These are phyloP conservation scores for Halichoeres trimaculatus DNA, from an alignment of 2,113 vertebrate genomes.

Conservation along the genomic window DNA sequence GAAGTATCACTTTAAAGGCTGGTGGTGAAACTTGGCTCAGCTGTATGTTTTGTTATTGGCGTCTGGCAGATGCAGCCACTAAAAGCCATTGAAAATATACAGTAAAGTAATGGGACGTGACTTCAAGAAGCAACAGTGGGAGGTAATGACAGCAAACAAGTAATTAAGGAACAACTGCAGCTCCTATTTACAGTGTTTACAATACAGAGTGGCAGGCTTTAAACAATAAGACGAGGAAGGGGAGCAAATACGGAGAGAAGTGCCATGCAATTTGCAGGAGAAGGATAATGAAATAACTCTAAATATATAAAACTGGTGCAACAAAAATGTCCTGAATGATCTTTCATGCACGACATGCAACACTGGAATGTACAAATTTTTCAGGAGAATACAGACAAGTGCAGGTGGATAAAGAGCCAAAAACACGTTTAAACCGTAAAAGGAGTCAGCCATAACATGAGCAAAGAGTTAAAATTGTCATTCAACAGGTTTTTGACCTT, in stretches of 20 bases:
- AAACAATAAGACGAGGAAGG: neutral
- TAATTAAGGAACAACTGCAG: neutral
- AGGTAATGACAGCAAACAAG: neutral
- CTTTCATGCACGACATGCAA: neutral
- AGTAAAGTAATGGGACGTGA: conserved; percentile 4
- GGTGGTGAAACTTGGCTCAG: conserved; percentile 2
- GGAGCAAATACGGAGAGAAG: neutral
- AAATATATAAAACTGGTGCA: too few species aligned
- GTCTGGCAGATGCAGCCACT: neutral
- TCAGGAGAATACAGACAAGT: too few species aligned
- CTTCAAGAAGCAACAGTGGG: neutral
- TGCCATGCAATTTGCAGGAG: too few species aligned
- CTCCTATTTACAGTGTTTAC: neutral
- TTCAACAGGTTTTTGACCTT: neutral
- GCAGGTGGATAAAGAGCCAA: neutral
- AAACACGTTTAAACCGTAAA: neutral
- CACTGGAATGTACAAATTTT: neutral
- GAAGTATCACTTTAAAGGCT: neutral
- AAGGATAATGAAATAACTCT: too few species aligned
- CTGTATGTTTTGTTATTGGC: neutral
- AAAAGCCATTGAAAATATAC: neutral
- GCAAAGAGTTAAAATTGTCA: neutral
- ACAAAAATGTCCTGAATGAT: too few species aligned
- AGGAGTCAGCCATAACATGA: neutral
- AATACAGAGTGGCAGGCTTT: neutral